A percentile compares a stretch with the other conserved stretches of the same genome.
These are phyloP conservation scores for Spilogale gracilis DNA, from an alignment of 2,113 vertebrate genomes.

Conservation along the genomic window DNA sequence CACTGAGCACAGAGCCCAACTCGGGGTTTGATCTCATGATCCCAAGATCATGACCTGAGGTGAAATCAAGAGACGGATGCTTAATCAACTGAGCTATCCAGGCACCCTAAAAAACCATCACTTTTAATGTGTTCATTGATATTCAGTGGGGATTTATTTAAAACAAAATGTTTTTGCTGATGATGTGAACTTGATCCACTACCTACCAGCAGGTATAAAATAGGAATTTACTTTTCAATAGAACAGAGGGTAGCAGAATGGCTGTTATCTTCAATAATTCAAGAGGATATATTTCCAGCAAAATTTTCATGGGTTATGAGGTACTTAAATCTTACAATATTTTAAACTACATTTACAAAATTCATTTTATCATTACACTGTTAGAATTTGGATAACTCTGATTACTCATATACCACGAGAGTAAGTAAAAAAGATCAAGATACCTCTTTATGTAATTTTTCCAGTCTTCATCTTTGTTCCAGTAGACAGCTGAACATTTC, in stretches of 20 bases:
- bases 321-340: conserved; percentile 27
- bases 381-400: conserved; percentile 62
- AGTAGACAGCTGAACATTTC: conserved; percentile 45
- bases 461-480: conserved; percentile 40
- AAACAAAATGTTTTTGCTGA: conserved; percentile 32
- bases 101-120: not conserved
- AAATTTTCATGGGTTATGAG: not conserved
- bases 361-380: conserved; percentile 57
- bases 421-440: conserved; percentile 67
- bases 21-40: not conserved
- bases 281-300: conserved; percentile 1
- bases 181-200: not conserved
- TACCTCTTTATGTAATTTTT: conserved; percentile 46
- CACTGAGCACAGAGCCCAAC: not conserved
- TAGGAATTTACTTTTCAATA: not conserved
- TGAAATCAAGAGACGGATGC: not conserved
- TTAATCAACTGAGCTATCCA: not conserved
- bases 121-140: not conserved
- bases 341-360: conserved; percentile 56
- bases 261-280: conserved; percentile 15
- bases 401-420: conserved; percentile 53
- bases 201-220: not conserved
- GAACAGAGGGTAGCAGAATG: not conserved
- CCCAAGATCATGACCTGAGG: not conserved
- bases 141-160: not conserved